Percentiles rank a stretch among this genome's conserved stretches.
Conservation (phyloP, 2,113 vertebrate genomes). For the Eublepharis macularius region DNA sequence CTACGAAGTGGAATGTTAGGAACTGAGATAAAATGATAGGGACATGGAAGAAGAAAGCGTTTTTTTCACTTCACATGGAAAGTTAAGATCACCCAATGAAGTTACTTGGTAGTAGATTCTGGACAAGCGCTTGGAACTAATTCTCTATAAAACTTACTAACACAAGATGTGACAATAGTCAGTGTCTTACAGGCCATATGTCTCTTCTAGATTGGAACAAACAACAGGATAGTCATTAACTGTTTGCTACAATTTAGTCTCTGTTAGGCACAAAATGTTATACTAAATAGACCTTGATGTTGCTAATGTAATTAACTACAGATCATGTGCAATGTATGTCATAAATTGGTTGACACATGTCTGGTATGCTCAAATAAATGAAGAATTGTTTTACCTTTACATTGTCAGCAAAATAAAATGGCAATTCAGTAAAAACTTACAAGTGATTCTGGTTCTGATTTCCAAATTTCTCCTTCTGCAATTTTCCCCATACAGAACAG, state of each 20-base stretch:
- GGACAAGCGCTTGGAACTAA: neutral
- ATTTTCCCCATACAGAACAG: slow-evolving; percentile 86
- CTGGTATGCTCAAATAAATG: neutral
- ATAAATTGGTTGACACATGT: neutral
- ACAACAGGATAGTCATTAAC: neutral
- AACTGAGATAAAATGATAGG: neutral
- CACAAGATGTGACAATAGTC: neutral
- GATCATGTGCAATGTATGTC: neutral
- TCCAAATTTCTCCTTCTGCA: slow-evolving; percentile 87
- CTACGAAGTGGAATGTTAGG: too few species aligned
- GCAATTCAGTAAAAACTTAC: slow-evolving; percentile 74
- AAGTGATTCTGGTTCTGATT: slow-evolving; percentile 82
- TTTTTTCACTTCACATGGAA: too few species aligned
- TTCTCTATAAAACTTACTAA: neutral
- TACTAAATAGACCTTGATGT: neutral
- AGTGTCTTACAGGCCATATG: too few species aligned
- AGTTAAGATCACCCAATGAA: too few species aligned
- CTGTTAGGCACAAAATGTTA: neutral
- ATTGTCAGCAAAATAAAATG: neutral
- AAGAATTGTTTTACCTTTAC: neutral
- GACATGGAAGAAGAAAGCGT: neutral
- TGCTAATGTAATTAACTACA: too few species aligned
- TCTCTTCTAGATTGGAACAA: too few species aligned
- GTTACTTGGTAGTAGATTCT: neutral
- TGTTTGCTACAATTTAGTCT: too few species aligned